Evolutionary conservation across 2,113 vertebrate genomes (phyloP).

Genomic region (Asarcornis scutulata): DNA sequence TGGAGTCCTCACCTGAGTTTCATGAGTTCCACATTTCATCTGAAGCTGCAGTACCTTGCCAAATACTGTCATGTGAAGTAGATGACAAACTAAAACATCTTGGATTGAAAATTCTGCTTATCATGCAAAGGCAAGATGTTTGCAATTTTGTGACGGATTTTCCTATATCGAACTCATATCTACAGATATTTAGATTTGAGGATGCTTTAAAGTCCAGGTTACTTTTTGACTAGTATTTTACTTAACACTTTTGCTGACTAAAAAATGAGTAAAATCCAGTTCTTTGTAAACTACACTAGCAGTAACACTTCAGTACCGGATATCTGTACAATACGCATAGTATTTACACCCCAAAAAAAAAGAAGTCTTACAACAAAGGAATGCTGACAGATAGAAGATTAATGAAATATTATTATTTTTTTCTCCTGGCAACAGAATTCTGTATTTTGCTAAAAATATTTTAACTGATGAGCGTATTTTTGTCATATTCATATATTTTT

Average conservation of each 20-base stretch:
- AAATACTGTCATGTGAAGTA: background rate
- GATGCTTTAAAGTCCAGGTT: background rate
- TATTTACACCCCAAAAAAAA: background rate
- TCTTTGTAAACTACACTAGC: background rate
- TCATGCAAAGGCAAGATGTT: background rate
- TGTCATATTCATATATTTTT: background rate
- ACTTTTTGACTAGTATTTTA: background rate
- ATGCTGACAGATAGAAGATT: background rate
- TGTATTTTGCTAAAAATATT: background rate
- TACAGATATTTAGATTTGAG: background rate
- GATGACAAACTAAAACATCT: background rate
- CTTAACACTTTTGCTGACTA: background rate
- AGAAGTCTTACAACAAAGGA: constrained; percentile 26
- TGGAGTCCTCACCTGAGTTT: background rate
- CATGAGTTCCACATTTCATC: background rate
- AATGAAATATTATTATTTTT: background rate
- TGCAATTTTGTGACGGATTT: background rate
- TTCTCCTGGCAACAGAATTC: background rate
- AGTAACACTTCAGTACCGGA: background rate
- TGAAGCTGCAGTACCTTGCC: background rate
- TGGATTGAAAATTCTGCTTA: background rate
- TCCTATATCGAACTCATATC: background rate
- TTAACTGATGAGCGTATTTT: background rate
- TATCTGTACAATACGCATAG: background rate
- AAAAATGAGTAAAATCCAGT: background rate